Percentiles rank a stretch among this genome's conserved stretches.
phyloP scores from a whole-genome alignment of 2,888 invertebrate genomes.

The Ormyrus rosae region DNA sequence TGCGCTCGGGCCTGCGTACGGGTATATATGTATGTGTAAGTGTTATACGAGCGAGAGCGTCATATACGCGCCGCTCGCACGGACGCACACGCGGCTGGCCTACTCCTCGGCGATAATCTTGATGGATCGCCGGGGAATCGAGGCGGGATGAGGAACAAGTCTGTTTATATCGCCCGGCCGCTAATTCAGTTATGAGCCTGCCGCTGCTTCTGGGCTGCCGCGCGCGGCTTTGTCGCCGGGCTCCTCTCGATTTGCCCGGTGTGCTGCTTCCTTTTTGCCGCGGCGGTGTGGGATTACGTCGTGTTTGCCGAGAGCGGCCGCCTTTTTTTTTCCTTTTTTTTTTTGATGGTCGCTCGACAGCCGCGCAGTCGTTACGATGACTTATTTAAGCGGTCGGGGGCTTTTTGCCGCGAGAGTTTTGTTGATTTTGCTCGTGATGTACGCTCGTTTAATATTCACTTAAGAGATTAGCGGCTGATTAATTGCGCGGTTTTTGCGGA shows the following conservation, averaged over 20 bases:
- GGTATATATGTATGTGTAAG: background rate
- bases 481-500: too few relatives aligned
- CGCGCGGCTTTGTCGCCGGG: too few relatives aligned
- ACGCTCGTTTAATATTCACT: too few relatives aligned
- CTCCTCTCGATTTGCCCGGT: background rate
- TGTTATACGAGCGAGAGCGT: background rate
- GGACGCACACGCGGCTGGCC: conserved; percentile 38
- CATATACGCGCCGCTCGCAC: too few relatives aligned
- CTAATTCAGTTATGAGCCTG: conserved; percentile 50
- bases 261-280: background rate
- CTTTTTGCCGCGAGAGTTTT: background rate
- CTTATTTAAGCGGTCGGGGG: conserved; percentile 8
- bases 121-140: conserved; percentile 61
- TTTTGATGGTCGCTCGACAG: background rate
- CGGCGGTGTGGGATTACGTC: background rate
- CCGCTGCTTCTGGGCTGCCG: background rate
- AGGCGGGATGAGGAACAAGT: conserved; percentile 44
- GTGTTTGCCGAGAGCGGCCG: background rate
- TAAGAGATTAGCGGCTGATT: too few relatives aligned
- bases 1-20: background rate
- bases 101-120: conserved; percentile 61
- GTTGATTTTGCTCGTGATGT: too few relatives aligned
- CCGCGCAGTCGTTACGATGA: background rate
- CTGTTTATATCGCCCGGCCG: conserved; percentile 38
- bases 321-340: too few relatives aligned